Evolutionary conservation across 2,888 invertebrate genomes (phyloP), one percentile per base, ranked within the genome.

Genomic region (Masnerella sp.): DNA sequence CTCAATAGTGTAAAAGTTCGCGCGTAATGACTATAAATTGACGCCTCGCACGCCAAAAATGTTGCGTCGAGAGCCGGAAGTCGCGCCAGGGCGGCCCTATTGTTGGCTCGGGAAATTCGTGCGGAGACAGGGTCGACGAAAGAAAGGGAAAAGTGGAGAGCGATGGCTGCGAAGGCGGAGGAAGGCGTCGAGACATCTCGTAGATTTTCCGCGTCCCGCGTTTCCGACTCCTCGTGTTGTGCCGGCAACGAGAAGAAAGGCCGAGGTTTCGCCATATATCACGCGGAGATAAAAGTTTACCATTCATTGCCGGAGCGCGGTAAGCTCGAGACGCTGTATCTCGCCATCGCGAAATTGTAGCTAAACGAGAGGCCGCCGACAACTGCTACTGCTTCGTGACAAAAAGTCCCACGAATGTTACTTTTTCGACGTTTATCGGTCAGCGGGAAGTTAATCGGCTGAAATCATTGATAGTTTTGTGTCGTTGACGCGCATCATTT

Each of bases 181-280:
- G 61, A 45, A 74, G 68, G 67, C 61, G 70, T 76, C 64, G 69
- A 68, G 75, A 74, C 72, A 77, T 77, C 77, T 76, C 73, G 76
- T 75, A 79, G 78, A 79, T 78, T 78, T 77, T 77, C 75, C 75
- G 67, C 74, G 76, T 75, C 77, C 72, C 74, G 62, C 72, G 73
- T 75, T 75, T 74, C 75, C 76, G 76, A 68, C 73, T 70, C 72
- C 51, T 64, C 61, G 71, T 67, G 74, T 76, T 75, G 74, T 73
- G 68, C 65, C 73, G 69, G 68, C 76, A 51, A 67, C 65, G 59
- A 61, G 68, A 74, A 77, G 69, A 76, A 77, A 78, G 75, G 70
- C 73, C 67, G 74, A 74, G 70, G 68, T 77, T 76, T 72, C 54
- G 42, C 72, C 76, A 69, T 77, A 75, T 72, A 79, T 78, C 77